A percentile compares a stretch with the other conserved stretches of the same genome.
Evolutionary conservation across 2,113 vertebrate species (phyloP).

Genomic region (Gasterosteus aculeatus): DNA sequence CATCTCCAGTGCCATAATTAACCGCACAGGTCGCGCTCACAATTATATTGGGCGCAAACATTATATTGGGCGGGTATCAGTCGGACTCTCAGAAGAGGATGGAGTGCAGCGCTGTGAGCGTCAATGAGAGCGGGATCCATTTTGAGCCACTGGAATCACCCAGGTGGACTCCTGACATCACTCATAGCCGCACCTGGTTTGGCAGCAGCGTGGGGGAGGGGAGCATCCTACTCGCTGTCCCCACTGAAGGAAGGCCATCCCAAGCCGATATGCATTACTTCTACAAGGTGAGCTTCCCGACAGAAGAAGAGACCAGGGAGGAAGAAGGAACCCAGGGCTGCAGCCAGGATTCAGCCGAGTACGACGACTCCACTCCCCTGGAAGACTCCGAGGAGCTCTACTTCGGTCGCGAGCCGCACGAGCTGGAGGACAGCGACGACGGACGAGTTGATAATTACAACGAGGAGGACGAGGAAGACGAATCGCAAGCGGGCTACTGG

Average conservation of each 20-base stretch:
- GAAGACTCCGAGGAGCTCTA: constrained; percentile 97
- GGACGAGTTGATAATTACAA: constrained; percentile 88
- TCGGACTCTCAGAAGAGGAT: constrained; percentile 91
- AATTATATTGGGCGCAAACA: constrained; percentile 75
- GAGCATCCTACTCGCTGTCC: constrained; percentile 86
- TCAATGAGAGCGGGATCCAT: constrained; percentile 86
- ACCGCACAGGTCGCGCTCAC: constrained; percentile 76
- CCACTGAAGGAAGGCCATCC: constrained; percentile 87
- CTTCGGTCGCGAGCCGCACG: constrained; percentile 87
- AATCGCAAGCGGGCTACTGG: constrained; percentile 94
- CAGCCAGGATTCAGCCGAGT: constrained; percentile 89
- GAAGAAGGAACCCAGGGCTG: constrained; percentile 80
- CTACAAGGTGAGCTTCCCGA: constrained; percentile 84
- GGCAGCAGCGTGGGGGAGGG: constrained; percentile 88
- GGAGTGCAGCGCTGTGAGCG: constrained; percentile 83
- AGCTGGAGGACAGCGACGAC: constrained; percentile 82
- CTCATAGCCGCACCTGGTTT: constrained; percentile 94
- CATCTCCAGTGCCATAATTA: constrained; percentile 90
- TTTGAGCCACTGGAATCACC: constrained; percentile 84
- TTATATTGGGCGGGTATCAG: constrained; percentile 92
- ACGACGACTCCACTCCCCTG: constrained; percentile 91
- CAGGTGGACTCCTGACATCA: constrained; percentile 90
- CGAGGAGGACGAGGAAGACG: constrained; percentile 94
- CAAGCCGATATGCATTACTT: constrained; percentile 87
- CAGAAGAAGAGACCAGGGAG: constrained; percentile 70